These are phyloP conservation scores for Donacobius atricapilla DNA, from an alignment of 2,113 vertebrate genomes.

Conservation along the genomic window DNA sequence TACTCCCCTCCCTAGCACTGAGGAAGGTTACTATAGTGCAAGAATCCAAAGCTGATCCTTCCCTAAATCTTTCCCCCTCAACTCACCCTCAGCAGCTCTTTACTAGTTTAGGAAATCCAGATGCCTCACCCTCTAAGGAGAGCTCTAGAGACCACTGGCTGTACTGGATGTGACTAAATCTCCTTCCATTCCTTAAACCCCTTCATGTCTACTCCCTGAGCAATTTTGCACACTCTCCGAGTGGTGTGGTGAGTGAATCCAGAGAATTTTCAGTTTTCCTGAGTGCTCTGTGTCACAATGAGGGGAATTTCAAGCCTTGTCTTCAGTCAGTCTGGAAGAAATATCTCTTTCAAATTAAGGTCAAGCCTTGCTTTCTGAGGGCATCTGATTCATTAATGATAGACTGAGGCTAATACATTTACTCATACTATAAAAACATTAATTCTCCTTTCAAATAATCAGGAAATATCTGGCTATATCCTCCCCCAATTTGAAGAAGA, in stretches of 20 bases:
- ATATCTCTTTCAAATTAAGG: not conserved
- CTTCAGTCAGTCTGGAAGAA: not conserved
- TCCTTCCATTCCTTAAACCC: not conserved
- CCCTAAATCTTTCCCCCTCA: not conserved
- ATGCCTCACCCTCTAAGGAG: not conserved
- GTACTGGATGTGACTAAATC: not conserved
- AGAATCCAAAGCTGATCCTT: not conserved
- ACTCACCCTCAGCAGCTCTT: not conserved
- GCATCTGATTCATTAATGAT: not conserved
- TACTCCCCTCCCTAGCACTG: not conserved
- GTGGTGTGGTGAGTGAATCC: not conserved
- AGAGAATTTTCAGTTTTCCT: not conserved
- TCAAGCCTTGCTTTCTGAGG: not conserved
- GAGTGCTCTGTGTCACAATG: accelerated
- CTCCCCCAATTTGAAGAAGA: not conserved
- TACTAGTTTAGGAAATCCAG: not conserved
- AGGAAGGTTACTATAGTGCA: not conserved
- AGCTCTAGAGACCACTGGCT: not conserved
- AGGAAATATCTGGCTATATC: not conserved
- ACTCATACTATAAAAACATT: not conserved
- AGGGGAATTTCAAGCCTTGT: not conserved
- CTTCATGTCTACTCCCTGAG: not conserved
- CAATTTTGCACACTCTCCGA: not conserved
- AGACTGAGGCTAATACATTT: not conserved
- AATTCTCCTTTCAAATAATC: not conserved